A percentile compares a stretch with the other conserved stretches of the same genome.
Conservation (phyloP, 2,113 vertebrate species). For the Chauna torquata region DNA sequence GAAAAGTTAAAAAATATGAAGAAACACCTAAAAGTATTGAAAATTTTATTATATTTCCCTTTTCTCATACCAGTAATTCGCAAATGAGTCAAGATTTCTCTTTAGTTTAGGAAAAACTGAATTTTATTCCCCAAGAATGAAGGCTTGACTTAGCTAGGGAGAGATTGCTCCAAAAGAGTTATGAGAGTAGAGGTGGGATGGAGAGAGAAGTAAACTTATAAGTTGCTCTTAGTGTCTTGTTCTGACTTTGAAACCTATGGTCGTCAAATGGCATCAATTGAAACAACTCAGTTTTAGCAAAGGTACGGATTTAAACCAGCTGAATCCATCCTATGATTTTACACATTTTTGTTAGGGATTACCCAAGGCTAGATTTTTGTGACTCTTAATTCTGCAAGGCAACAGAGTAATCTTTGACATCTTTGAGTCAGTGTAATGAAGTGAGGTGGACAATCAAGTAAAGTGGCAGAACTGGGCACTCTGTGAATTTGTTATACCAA, state of each 20-base stretch:
- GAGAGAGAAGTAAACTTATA: not conserved
- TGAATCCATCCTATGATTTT: not conserved
- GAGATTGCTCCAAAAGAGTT: rapidly evolving
- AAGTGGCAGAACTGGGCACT: not conserved
- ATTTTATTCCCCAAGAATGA: not conserved
- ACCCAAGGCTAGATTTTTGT: not conserved
- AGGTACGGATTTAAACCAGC: not conserved
- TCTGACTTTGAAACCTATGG: not conserved
- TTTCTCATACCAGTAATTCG: not conserved
- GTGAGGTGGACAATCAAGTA: not conserved
- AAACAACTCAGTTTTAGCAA: not conserved
- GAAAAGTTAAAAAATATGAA: not conserved
- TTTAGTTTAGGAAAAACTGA: not conserved
- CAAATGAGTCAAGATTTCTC: not conserved
- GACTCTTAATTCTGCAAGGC: not conserved
- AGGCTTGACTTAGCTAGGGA: not conserved
- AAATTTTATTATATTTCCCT: not conserved
- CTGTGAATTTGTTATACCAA: not conserved
- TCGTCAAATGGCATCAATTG: not conserved
- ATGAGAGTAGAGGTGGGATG: not conserved
- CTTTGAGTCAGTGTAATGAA: not conserved
- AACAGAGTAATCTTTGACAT: not conserved
- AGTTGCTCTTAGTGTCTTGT: not conserved
- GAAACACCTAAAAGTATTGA: not conserved
- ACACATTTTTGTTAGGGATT: not conserved